A percentile compares a stretch with the other conserved stretches of the same genome.
phyloP scores from a whole-genome alignment of 2,888 invertebrate genomes.

The Tipula vernalis region DNA sequence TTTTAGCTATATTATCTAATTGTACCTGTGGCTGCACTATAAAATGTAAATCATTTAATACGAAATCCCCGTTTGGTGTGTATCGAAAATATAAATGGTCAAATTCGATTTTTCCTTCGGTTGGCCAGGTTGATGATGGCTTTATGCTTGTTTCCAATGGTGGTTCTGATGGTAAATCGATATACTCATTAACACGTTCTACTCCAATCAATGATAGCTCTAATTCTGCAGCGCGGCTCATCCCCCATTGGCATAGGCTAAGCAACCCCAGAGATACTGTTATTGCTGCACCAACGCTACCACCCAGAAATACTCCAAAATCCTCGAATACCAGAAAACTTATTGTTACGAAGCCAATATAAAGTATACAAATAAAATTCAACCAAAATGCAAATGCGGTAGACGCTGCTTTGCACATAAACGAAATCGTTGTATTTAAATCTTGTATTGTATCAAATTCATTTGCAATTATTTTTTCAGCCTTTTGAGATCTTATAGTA shows the following conservation, averaged over 20 bases:
- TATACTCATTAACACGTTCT: slow-evolving; percentile 72
- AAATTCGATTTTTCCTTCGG: slow-evolving; percentile 46
- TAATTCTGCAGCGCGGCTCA: slow-evolving; percentile 74
- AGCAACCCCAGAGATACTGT: slow-evolving; percentile 57
- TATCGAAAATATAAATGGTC: slow-evolving; percentile 51
- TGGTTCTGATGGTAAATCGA: slow-evolving; percentile 41
- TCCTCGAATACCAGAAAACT: slow-evolving; percentile 58
- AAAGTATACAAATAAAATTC: slow-evolving; percentile 76
- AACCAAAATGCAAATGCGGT: slow-evolving; percentile 89
- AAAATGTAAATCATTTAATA: slow-evolving; percentile 54
- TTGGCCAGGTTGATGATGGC: slow-evolving; percentile 41
- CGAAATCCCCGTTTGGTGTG: slow-evolving; percentile 46
- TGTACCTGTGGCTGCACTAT: slow-evolving; percentile 27
- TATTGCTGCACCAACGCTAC: slow-evolving; percentile 58
- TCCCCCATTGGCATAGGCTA: slow-evolving; percentile 70
- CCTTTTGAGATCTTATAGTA: slow-evolving; percentile 60
- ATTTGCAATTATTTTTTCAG: slow-evolving; percentile 45
- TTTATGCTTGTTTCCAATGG: slow-evolving; percentile 18
- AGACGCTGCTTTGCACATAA: slow-evolving; percentile 71
- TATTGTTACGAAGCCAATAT: slow-evolving; percentile 72
- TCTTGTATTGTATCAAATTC: slow-evolving; percentile 53
- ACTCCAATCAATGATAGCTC: slow-evolving; percentile 75
- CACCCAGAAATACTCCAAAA: slow-evolving; percentile 40
- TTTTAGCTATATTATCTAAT: too few species aligned
- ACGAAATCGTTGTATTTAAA: slow-evolving; percentile 61